A percentile compares a stretch with the other conserved stretches of the same genome.
Evolutionary conservation across 2,888 invertebrate species (phyloP).

Genomic region (Urechis unicinctus): DNA sequence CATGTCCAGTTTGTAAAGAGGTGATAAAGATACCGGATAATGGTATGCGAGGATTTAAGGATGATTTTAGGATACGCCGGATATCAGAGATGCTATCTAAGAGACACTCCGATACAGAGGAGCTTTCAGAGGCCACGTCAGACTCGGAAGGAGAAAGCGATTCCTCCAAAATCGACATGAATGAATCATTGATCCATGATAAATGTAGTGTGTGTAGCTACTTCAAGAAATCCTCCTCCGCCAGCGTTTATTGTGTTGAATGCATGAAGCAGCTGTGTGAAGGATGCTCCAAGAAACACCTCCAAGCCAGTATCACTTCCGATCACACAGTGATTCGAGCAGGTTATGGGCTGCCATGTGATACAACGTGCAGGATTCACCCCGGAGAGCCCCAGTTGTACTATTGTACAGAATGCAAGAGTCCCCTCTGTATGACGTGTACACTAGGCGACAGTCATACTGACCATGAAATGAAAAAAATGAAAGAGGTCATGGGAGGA

Average conservation of each 20-base stretch:
- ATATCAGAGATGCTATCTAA: constrained; percentile 7
- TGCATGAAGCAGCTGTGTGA: constrained; percentile 10
- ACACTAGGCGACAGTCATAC: constrained; percentile 5
- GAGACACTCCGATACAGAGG: neutral
- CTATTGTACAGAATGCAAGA: constrained; percentile 7
- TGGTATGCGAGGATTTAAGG: constrained; percentile 9
- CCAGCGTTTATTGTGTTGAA: constrained; percentile 11
- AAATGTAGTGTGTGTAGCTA: constrained; percentile 9
- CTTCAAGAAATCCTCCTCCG: constrained; percentile 2
- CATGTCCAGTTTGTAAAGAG: constrained; percentile 14
- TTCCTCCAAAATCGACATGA: neutral
- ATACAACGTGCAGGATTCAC: constrained; percentile 6
- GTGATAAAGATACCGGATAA: constrained; percentile 8
- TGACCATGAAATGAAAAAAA: constrained; percentile 4
- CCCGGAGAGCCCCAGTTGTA: constrained; percentile 4
- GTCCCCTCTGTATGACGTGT: constrained; percentile 9
- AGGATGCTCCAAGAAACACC: constrained; percentile 9
- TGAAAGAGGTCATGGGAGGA: neutral
- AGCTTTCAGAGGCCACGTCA: neutral
- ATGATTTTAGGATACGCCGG: constrained; percentile 13
- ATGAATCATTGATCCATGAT: too few relatives aligned
- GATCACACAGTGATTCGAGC: constrained; percentile 8
- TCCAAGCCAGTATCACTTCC: neutral
- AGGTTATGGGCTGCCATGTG: neutral
- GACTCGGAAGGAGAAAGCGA: neutral